phyloP scores from a whole-genome alignment of 1,140 invertebrate genomes.

The Diachasma alloeum region DNA sequence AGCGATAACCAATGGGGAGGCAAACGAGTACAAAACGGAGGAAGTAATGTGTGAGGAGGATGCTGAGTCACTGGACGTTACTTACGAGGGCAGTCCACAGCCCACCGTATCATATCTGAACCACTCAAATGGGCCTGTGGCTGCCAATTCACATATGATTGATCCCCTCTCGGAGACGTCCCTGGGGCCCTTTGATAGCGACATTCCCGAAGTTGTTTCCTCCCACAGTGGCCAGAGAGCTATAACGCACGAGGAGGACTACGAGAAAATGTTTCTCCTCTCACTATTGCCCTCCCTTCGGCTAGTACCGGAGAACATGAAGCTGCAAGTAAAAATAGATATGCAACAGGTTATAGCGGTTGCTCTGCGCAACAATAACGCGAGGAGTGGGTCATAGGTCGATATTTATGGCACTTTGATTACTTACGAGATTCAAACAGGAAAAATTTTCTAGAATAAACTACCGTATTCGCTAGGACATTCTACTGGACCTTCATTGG shows the following conservation, averaged over 20 bases:
- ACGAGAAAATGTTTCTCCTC: slow-evolving; percentile 60
- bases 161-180: slow-evolving; percentile 41
- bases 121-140: background rate
- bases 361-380: slow-evolving; percentile 32
- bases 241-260: slow-evolving; percentile 52
- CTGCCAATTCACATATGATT: background rate
- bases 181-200: slow-evolving; percentile 51
- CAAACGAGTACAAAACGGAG: background rate
- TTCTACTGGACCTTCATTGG: too few relatives aligned
- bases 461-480: too few relatives aligned
- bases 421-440: too few relatives aligned
- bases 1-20: background rate
- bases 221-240: slow-evolving; percentile 47
- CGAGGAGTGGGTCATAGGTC: slow-evolving; percentile 4
- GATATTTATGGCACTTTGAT: background rate
- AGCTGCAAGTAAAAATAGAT: slow-evolving; percentile 58
- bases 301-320: slow-evolving; percentile 55
- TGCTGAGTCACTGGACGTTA: background rate
- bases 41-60: background rate
- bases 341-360: slow-evolving; percentile 56
- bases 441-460: too few relatives aligned
- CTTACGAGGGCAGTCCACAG: background rate
- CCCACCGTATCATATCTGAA: background rate
- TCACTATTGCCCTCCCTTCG: slow-evolving; percentile 55
- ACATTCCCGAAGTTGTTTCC: slow-evolving; percentile 47